Conservation (phyloP, 2,113 vertebrate genomes). For the Cyphomyrus plagiostoma region DNA sequence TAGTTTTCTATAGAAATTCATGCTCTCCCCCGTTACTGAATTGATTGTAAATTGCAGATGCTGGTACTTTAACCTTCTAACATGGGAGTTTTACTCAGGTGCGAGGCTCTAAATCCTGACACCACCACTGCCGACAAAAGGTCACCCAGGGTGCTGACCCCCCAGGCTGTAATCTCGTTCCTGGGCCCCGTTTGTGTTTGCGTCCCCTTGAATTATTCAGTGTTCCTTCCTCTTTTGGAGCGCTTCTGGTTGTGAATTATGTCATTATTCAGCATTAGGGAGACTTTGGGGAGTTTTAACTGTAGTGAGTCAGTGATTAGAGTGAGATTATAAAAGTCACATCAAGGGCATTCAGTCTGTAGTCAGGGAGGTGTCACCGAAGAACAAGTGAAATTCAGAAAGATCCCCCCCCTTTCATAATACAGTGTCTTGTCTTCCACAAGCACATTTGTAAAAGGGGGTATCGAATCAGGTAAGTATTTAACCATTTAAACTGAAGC, state of each 20-base stretch:
- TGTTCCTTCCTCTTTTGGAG: not conserved
- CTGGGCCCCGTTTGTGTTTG: not conserved
- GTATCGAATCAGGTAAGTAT: not conserved
- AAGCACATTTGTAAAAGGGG: not conserved
- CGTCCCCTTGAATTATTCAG: not conserved
- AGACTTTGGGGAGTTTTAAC: not conserved
- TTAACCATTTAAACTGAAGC: not conserved
- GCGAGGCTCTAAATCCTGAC: not conserved
- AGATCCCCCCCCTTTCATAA: not conserved
- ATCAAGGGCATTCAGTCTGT: not conserved
- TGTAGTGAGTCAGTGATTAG: not conserved
- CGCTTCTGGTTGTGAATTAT: not conserved
- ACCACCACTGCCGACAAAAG: not conserved
- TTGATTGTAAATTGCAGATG: not conserved
- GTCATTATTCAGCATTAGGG: not conserved
- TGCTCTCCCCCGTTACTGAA: not conserved
- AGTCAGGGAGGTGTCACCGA: not conserved
- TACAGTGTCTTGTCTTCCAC: not conserved
- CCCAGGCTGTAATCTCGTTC: not conserved
- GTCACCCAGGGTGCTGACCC: not conserved
- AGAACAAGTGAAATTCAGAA: not conserved
- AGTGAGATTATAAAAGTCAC: not conserved
- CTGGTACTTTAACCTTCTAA: not conserved
- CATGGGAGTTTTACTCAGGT: not conserved
- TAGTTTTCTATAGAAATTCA: not conserved